Percentiles rank a stretch among this genome's conserved stretches.
phyloP scores from a whole-genome alignment of 2,113 vertebrate genomes.

The Erinaceus europaeus region DNA sequence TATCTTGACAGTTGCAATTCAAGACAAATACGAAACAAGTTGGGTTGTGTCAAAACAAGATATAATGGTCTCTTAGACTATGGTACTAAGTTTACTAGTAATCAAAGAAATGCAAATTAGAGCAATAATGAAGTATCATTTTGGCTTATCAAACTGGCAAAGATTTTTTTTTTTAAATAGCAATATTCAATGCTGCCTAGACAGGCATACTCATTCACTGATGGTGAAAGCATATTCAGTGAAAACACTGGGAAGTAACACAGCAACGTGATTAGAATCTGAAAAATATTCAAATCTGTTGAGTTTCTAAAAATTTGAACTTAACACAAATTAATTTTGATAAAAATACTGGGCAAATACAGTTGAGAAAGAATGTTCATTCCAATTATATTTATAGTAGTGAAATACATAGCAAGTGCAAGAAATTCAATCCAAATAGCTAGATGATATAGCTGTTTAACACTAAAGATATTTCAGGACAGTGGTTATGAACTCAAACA shows the following conservation, averaged over 20 bases:
- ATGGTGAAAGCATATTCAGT: neutral
- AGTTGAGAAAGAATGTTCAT: neutral
- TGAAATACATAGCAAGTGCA: neutral
- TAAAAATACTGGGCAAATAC: neutral
- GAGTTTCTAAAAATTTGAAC: slow-evolving; percentile 18
- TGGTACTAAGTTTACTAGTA: slow-evolving; percentile 36
- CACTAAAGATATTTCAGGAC: neutral
- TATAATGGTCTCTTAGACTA: slow-evolving; percentile 55
- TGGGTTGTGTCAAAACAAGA: slow-evolving; percentile 64
- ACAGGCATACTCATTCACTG: neutral
- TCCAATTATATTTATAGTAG: neutral
- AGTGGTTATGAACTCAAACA: neutral
- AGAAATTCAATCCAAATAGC: neutral
- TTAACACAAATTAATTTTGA: no score
- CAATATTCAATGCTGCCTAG: neutral
- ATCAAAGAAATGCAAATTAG: slow-evolving; percentile 63
- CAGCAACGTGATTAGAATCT: slow-evolving; percentile 4
- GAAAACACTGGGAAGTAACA: slow-evolving; percentile 3
- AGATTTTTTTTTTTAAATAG: slow-evolving; percentile 54
- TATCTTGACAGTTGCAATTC: slow-evolving; percentile 52
- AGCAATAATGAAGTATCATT: slow-evolving; percentile 56
- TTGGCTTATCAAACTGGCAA: slow-evolving; percentile 51
- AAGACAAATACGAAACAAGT: slow-evolving; percentile 30
- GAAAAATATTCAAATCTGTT: slow-evolving; percentile 27
- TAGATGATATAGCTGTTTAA: neutral